Percentiles rank a stretch among this genome's conserved stretches.
These are phyloP conservation scores for Apoda limacodes DNA, from an alignment of 2,888 invertebrate species.

Conservation along the genomic window DNA sequence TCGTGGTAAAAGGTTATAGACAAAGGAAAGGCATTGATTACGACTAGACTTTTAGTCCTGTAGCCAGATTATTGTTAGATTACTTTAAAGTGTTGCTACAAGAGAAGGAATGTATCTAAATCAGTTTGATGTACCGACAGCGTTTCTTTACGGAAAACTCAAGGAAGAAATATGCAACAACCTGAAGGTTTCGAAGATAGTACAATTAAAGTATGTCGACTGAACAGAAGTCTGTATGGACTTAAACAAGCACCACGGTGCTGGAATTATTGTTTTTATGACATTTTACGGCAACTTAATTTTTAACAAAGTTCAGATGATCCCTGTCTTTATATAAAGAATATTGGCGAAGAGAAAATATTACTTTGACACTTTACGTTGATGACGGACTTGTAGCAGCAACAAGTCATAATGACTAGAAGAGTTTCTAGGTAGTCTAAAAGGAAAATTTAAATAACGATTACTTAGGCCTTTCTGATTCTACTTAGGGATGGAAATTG, in stretches of 20 bases:
- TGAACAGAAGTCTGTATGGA: constrained; percentile 9
- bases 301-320: constrained; percentile 3
- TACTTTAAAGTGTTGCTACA: neutral
- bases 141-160: neutral
- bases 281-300: neutral
- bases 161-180: neutral
- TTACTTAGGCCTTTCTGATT: too few relatives aligned
- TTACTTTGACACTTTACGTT: constrained; percentile 19
- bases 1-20: neutral
- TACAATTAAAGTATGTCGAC: constrained; percentile 5
- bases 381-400: constrained; percentile 4
- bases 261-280: constrained; percentile 1
- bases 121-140: neutral
- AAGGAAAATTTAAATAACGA: too few relatives aligned
- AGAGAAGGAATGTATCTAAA: neutral
- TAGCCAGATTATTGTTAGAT: neutral
- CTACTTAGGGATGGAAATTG: too few relatives aligned
- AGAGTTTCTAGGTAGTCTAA: too few relatives aligned
- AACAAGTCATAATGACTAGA: too few relatives aligned
- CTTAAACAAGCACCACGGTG: too few relatives aligned
- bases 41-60: neutral
- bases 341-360: too few relatives aligned
- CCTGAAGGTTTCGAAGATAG: neutral
- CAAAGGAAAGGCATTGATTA: neutral
- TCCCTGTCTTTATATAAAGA: too few relatives aligned